Conservation (phyloP, 2,113 vertebrate species). For the Mormoops blainvillei region DNA sequence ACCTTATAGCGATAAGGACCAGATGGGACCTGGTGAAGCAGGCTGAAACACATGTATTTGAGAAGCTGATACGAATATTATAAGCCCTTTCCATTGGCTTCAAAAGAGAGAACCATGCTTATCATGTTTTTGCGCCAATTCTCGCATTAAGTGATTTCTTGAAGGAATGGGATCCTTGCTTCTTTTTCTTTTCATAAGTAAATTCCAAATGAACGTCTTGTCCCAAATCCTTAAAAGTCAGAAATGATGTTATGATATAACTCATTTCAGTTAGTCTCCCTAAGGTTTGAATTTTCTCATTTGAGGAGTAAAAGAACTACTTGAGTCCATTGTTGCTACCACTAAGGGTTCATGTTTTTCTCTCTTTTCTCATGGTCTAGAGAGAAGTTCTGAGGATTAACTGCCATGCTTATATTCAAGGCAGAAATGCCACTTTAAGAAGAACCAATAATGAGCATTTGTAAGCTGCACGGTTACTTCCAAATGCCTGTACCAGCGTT, state of each 20-base stretch:
- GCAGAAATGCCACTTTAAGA: not conserved
- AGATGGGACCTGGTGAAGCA: conserved; percentile 15
- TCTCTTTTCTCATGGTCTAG: not conserved
- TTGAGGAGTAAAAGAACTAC: not conserved
- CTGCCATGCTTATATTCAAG: not conserved
- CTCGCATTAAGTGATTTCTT: not conserved
- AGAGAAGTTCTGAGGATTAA: not conserved
- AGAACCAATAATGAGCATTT: not conserved
- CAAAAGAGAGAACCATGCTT: conserved; percentile 17
- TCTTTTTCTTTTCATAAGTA: not conserved
- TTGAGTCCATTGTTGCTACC: not conserved
- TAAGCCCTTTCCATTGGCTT: not conserved
- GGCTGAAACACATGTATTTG: conserved; percentile 15
- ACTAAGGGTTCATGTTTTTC: not conserved
- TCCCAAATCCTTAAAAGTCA: not conserved
- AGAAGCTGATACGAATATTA: conserved; percentile 20
- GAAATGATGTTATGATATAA: not conserved
- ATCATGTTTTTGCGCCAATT: not conserved
- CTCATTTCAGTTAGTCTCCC: not conserved
- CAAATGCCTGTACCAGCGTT: not conserved
- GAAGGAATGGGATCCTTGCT: not conserved
- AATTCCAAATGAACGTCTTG: not conserved
- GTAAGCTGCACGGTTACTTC: not conserved
- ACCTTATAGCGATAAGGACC: conserved; percentile 25
- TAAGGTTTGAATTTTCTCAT: not conserved